Evolutionary conservation across 2,888 invertebrate genomes (phyloP), one percentile per base, ranked within the genome.

Genomic region (Toxonevra muliebris): DNA sequence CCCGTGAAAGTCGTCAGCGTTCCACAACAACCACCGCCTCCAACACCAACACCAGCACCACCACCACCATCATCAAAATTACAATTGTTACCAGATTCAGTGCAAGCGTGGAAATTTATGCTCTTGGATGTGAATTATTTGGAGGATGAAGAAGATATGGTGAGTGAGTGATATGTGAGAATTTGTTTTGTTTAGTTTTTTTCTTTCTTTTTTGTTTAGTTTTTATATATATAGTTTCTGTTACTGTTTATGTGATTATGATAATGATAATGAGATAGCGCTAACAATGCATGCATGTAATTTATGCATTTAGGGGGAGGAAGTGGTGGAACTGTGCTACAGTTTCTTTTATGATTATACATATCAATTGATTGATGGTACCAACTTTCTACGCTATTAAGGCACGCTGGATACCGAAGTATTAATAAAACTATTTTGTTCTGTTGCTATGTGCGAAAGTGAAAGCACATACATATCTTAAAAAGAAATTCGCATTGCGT

Each of bases 101-200:
- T 85, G 68, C 75, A 82, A 72, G 84, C 83, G 13, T 86, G 86
- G 86, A 84, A 84, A 71, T 78, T 77, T 65, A 77, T 80, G 76
- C 75, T 86, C 45, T 76, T 82, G 72, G 75, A 81, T 75, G 78
- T 80, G 61, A 78, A 82, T 73, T 82, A 78, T 65, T 75, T 81
- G 59, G 86, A 86, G 74, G 86, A 86, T 76, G 86, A 86, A 77
- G 86, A 86, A 79, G 85, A 85, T 71, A 78, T 85, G 84, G 86
- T 86, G 72, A 85, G 85, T 80, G 43, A 54, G 40, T 42, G 30
- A 20, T 52, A 42, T 19, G 30, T 40, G 57, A 12, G 41, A 11
- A 20, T 13, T 19, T 57, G 19, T 48, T 13, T 48, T 10, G 48
- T 48, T 48, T 45, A 13, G 45, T 45, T 2, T 45, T 45, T 2